A percentile compares a stretch with the other conserved stretches of the same genome.
Evolutionary conservation across 2,113 vertebrate genomes (phyloP).

Genomic region (Geococcyx californianus): DNA sequence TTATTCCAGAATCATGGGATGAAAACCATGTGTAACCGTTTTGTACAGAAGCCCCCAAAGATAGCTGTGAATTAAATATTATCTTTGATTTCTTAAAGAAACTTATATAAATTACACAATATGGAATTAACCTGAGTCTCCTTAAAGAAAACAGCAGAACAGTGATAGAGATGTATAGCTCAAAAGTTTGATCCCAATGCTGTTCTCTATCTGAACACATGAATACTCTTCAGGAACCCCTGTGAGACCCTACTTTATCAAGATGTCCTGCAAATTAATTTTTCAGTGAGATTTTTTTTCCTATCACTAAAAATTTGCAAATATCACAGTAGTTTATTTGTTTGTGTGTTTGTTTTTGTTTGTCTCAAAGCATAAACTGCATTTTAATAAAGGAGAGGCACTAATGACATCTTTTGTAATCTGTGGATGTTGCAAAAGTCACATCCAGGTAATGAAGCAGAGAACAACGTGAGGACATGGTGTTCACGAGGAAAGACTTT

Average conservation of each 20-base stretch:
- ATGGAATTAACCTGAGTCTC: not conserved
- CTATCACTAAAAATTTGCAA: not conserved
- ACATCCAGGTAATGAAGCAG: not conserved
- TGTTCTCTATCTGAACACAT: not conserved
- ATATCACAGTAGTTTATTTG: rapidly evolving
- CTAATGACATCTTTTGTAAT: not conserved
- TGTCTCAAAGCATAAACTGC: rapidly evolving
- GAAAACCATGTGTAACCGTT: not conserved
- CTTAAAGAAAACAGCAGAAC: not conserved
- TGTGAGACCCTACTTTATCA: not conserved
- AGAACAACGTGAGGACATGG: not conserved
- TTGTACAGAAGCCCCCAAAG: not conserved
- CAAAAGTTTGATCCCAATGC: rapidly evolving
- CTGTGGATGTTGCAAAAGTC: not conserved
- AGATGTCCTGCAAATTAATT: not conserved
- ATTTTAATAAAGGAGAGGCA: not conserved
- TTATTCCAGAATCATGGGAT: not conserved
- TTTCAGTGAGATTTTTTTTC: not conserved
- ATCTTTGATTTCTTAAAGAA: not conserved
- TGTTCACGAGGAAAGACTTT: not conserved
- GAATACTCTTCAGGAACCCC: not conserved
- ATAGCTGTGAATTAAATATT: not conserved
- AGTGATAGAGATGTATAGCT: not conserved
- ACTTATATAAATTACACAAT: not conserved
- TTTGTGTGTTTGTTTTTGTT: not conserved